These are phyloP conservation scores for Aethes cnicana DNA, from an alignment of 2,888 invertebrate genomes.

Conservation along the genomic window DNA sequence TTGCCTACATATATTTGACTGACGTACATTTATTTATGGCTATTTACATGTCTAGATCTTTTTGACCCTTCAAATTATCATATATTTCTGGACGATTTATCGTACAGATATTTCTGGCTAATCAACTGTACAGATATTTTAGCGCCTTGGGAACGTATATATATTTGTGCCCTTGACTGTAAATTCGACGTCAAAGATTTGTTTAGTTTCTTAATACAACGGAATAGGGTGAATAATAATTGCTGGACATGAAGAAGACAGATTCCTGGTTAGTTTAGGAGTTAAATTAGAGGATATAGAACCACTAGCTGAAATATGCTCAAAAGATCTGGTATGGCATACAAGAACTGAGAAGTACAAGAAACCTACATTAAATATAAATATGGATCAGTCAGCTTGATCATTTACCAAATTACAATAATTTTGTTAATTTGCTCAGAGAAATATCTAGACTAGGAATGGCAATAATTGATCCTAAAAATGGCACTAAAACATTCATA, in stretches of 20 bases:
- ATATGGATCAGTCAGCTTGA: conserved; percentile 53
- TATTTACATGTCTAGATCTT: too few species aligned
- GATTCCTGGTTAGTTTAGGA: conserved; percentile 86
- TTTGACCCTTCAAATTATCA: too few species aligned
- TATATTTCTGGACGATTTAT: too few species aligned
- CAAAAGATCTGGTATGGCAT: conserved; percentile 89
- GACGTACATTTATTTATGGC: too few species aligned
- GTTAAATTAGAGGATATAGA: conserved; percentile 87
- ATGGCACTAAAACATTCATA: conserved; percentile 60
- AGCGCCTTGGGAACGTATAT: too few species aligned
- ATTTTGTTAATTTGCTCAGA: conserved; percentile 62
- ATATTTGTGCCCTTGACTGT: too few species aligned
- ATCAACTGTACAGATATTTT: too few species aligned
- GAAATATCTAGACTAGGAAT: conserved; percentile 67
- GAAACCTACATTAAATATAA: conserved; percentile 60
- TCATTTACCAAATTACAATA: conserved; percentile 47
- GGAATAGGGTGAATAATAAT: too few species aligned
- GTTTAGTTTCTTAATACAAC: too few species aligned
- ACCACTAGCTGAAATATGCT: conserved; percentile 89
- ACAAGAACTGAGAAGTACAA: conserved; percentile 83
- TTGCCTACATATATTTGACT: too few species aligned
- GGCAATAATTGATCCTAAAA: conserved; percentile 53
- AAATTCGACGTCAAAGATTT: too few species aligned
- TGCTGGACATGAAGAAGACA: conserved; percentile 89
- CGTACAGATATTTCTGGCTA: too few species aligned